These are phyloP conservation scores for Physocephala rufipes DNA, from an alignment of 2,888 invertebrate species.

Conservation along the genomic window DNA sequence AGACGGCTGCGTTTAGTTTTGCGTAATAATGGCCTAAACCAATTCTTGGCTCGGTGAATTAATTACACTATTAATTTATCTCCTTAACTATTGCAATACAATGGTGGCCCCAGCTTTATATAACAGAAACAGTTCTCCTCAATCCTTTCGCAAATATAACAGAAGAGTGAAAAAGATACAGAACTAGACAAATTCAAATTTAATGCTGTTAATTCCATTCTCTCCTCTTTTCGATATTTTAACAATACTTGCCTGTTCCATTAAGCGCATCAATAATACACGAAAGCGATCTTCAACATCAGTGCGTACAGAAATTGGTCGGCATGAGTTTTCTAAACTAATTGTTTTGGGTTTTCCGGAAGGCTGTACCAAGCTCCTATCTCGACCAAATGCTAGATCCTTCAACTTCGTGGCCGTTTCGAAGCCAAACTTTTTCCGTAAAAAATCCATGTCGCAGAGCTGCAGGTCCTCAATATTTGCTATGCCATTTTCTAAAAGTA, in stretches of 20 bases:
- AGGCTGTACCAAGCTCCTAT: conserved; percentile 76
- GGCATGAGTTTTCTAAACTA: conserved; percentile 82
- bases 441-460: conserved; percentile 69
- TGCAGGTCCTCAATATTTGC: conserved; percentile 75
- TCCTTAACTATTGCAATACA: too few relatives aligned
- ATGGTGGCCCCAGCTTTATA: too few relatives aligned
- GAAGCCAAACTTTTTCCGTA: conserved; percentile 73
- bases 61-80: too few relatives aligned
- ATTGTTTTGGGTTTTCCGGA: conserved; percentile 82
- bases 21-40: too few relatives aligned
- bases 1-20: too few relatives aligned
- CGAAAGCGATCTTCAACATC: conserved; percentile 79
- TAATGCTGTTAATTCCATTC: too few relatives aligned
- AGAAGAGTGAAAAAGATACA: too few relatives aligned
- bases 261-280: conserved; percentile 74
- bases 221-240: too few relatives aligned
- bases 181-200: too few relatives aligned
- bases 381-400: conserved; percentile 79
- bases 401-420: conserved; percentile 77
- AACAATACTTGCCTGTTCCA: conserved; percentile 70
- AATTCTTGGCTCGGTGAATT: too few relatives aligned
- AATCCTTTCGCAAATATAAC: too few relatives aligned
- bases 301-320: conserved; percentile 75
- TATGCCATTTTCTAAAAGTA: conserved; percentile 74
- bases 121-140: too few relatives aligned